Base-by-base conservation (phyloP, 2,888 invertebrate species). In the Monoplex corrugatus region DNA sequence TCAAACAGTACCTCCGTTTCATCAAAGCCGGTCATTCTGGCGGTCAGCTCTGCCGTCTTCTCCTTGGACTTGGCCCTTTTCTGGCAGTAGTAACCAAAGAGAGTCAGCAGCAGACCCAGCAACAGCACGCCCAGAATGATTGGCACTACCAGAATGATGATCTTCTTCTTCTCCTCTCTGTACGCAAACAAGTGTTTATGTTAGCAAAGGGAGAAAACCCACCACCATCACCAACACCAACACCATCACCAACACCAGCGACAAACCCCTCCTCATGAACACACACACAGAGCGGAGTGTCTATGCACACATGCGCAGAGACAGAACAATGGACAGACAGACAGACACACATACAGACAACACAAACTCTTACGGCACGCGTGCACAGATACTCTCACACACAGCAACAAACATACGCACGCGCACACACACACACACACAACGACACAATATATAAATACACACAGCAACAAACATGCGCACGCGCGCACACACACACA, bases 11-110 rank as follows among this genome's bases (percentile, higher is more conserved):
- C 95, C 94, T 95, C 95, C 32, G 92, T 93, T 93, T 98, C 96
- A 94, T 98, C 98, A 89, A 96, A 95, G 0, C 98, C 98, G 10
- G 98, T 98, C 94, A 99, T 96, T 87, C 95, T 94, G 97, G 98
- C 98, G 0, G 98, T 98, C 98, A 99, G 98, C 96, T 98, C 98
- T 23, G 98, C 97, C 2, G 98, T 98, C 94, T 98, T 98, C 95
- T 98, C 98, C 95, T 98, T 98, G 19, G 98, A 98, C 95, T 98
- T 98, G 2, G 98, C 97, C 94, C 98, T 97, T 95, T 98, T 97
- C 89, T 98, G 97, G 96, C 97, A 98, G 96, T 97, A 96, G 96
- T 97, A 96, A 0, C 95, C 95, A 87, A 96, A 92, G 89, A 96
- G 94, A 28, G 96, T 94, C 78, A 94, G 57, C 16, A 94, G 85